Evolutionary conservation across 1,140 invertebrate genomes (phyloP).

Genomic region (Diorhabda sublineata): DNA sequence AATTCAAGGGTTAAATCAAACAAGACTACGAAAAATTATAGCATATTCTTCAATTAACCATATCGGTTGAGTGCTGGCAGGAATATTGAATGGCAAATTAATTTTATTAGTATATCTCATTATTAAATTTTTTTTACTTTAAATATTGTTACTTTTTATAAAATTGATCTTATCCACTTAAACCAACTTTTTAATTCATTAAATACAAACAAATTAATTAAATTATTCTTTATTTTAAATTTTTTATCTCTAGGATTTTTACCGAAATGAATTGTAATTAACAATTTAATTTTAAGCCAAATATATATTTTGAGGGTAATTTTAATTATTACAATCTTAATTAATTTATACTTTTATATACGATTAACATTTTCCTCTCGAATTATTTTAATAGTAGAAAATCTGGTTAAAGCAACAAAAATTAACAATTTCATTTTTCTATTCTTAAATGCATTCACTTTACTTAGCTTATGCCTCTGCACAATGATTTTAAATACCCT

Average conservation of each 20-base stretch:
- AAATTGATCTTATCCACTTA: constrained; percentile 46
- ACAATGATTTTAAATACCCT: no score
- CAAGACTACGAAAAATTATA: constrained; percentile 35
- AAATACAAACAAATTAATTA: constrained; percentile 32
- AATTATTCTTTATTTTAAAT: constrained; percentile 49
- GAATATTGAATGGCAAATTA: constrained; percentile 44
- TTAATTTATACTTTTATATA: constrained; percentile 50
- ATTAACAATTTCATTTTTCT: no score
- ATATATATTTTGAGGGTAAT: constrained; percentile 44
- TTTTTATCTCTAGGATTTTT: constrained; percentile 54
- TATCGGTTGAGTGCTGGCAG: constrained; percentile 48
- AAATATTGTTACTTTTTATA: constrained; percentile 41
- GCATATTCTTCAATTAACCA: constrained; percentile 54
- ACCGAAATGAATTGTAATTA: constrained; percentile 52
- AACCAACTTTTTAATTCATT: no score
- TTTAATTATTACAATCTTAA: constrained; percentile 44
- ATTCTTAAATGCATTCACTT: no score
- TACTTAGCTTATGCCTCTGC: no score
- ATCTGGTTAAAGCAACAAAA: no score
- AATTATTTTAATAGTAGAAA: no score
- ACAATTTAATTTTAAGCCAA: constrained; percentile 47
- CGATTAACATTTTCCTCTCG: constrained; percentile 27
- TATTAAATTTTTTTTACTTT: constrained; percentile 40
- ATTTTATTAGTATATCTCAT: constrained; percentile 48
- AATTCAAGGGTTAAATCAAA: constrained; percentile 50